Base-by-base conservation (phyloP, 1,140 invertebrate species). In the Drosophila ficusphila region DNA sequence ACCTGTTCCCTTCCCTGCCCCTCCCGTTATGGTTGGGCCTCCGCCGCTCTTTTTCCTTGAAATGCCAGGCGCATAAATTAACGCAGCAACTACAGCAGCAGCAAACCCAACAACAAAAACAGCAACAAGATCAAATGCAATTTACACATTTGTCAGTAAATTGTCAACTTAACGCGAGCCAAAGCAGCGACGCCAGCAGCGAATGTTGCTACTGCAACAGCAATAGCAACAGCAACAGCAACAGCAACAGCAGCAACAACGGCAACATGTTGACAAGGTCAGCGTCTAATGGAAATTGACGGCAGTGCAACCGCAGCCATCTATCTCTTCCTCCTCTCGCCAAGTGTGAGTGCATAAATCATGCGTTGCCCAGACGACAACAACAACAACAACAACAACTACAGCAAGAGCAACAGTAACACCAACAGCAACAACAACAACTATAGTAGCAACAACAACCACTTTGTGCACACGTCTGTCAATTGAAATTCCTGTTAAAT, bases 401-500 rank as follows among this genome's bases (percentile, higher is more conserved):
- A 5, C 19, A 52, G 4, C 18, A 51, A 16, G 31, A 9, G 7
- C 21, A 27, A 3, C 44, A 38, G 5, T 42, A 48, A 8, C 39
- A 49, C 0, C 46, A 47, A 8, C 67, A 67, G 1, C 49, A 61
- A 8, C 27, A 41, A n/a, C 46, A 21, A 12, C 27, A 34, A 4
- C 52, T 38, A 6, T 34, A 18, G 7, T n/a, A 39, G 8, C 12
- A 54, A 11, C 18, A 56, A 18, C 75, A 39, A 34, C 69, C 58
- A 44, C 77, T 44, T 33, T 57, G 53, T 61, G 76, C 60, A 56
- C 77, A 74, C 77, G 82, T 81, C 77, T 86, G 82, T 88, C 85
- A 89, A 89, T 89, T 89, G 83, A 89, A 89, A 89, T 89, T 89
- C 85, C 77, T 85, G 83, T 90, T 90, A 88, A 90, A 90, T 90